Evolutionary conservation across 2,888 invertebrate species (phyloP).

Genomic region (Nemurella pictetii): DNA sequence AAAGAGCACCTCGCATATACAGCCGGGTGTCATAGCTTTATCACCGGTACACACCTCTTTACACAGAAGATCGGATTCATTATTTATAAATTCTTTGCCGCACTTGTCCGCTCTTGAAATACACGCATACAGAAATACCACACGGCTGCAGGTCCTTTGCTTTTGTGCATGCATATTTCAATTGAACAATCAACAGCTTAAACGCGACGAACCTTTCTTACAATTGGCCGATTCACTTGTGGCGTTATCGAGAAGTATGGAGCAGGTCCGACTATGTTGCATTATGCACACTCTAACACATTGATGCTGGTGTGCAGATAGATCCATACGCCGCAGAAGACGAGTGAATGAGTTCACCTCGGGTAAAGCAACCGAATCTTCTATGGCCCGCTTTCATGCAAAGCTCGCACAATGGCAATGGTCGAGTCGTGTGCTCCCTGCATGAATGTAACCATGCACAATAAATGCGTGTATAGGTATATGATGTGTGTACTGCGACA

Average conservation of each 20-base stretch:
- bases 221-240: conserved; percentile 21
- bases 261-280: not conserved
- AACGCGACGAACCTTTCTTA: conserved; percentile 26
- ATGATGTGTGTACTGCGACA: not conserved
- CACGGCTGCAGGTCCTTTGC: conserved; percentile 12
- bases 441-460: not conserved
- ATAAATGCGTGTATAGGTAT: too few species aligned
- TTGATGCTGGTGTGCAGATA: too few species aligned
- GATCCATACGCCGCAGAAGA: too few species aligned
- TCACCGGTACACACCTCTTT: not conserved
- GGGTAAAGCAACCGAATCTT: conserved; percentile 35
- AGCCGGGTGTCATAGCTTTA: not conserved
- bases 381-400: not conserved
- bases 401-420: too few species aligned
- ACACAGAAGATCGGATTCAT: too few species aligned
- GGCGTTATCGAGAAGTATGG: not conserved
- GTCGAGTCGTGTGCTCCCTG: not conserved
- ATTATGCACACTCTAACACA: too few species aligned
- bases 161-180: conserved; percentile 33
- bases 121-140: not conserved
- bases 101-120: not conserved
- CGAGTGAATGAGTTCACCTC: too few species aligned
- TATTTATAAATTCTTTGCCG: not conserved
- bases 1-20: not conserved
- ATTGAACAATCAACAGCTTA: conserved; percentile 36